phyloP scores from a whole-genome alignment of 2,797 vertebrate genomes.

The Huso huso region DNA sequence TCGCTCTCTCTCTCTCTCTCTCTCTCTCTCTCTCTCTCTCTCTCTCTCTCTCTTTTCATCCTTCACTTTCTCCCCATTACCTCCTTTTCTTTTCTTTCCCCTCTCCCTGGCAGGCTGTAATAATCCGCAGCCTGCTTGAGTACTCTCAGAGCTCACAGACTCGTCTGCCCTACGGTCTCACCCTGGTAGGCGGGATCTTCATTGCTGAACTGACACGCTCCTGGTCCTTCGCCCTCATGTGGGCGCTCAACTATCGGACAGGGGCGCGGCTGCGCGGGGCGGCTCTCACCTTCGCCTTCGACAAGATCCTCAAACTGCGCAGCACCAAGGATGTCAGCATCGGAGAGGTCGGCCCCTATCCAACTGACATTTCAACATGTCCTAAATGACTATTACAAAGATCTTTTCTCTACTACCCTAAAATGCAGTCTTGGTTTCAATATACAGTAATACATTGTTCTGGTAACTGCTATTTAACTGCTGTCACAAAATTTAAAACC shows the following conservation, averaged over 20 bases:
- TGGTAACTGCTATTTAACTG: too few relatives aligned
- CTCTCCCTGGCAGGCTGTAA: constrained; percentile 48
- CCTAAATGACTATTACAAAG: too few relatives aligned
- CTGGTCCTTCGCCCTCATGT: constrained; percentile 67
- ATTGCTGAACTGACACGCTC: constrained; percentile 63
- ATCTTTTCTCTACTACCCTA: too few relatives aligned
- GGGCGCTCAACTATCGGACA: constrained; percentile 73
- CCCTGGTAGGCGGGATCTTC: constrained; percentile 61
- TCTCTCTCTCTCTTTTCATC: background rate
- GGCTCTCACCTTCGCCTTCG: constrained; percentile 63
- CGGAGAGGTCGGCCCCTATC: constrained; percentile 55
- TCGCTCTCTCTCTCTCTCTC: constrained; percentile 17
- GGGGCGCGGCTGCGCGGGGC: constrained; percentile 67
- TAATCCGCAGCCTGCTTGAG: constrained; percentile 65
- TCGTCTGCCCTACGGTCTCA: constrained; percentile 52
- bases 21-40: background rate
- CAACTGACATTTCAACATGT: too few relatives aligned
- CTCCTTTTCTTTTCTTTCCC: constrained; percentile 1
- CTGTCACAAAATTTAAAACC: too few relatives aligned
- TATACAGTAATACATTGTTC: too few relatives aligned
- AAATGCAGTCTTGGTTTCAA: too few relatives aligned
- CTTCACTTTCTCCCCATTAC: background rate
- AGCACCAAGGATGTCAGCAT: constrained; percentile 63
- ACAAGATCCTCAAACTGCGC: constrained; percentile 66
- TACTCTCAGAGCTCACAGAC: constrained; percentile 55